Percentiles rank a stretch among this genome's conserved stretches.
Evolutionary conservation across 2,888 invertebrate species (phyloP).

Genomic region (Diaphora mendica): DNA sequence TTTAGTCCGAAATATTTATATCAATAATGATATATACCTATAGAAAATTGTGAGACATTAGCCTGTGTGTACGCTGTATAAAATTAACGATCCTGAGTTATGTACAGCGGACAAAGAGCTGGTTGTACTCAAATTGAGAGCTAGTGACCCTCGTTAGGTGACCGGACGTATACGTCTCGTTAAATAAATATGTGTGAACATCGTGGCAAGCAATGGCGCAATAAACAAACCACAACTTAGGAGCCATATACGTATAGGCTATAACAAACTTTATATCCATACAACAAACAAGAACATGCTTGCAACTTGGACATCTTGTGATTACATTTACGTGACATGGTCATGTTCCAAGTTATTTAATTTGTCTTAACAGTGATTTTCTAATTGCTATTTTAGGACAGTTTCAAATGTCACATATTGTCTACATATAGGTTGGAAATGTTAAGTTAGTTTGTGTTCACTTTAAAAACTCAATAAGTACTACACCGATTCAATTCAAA

Average conservation of each 20-base stretch:
- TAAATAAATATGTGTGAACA: slow-evolving; percentile 58
- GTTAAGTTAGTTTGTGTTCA: no score
- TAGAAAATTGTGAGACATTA: neutral
- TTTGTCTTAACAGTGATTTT: slow-evolving; percentile 7
- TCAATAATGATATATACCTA: no score
- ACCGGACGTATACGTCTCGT: slow-evolving; percentile 64
- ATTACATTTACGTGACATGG: slow-evolving; percentile 23
- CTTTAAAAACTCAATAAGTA: no score
- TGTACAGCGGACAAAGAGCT: slow-evolving; percentile 53
- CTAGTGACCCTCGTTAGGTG: slow-evolving; percentile 63
- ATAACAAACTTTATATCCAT: slow-evolving; percentile 46
- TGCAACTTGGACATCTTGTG: slow-evolving; percentile 30
- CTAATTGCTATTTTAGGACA: neutral
- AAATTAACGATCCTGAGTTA: slow-evolving; percentile 49
- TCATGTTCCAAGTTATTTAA: slow-evolving; percentile 9
- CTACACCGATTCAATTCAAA: no score
- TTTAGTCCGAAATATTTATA: no score
- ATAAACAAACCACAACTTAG: slow-evolving; percentile 43
- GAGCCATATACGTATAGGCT: slow-evolving; percentile 45
- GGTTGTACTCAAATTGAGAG: slow-evolving; percentile 60
- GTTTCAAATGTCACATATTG: neutral
- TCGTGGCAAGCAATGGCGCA: slow-evolving; percentile 53
- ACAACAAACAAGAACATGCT: slow-evolving; percentile 42
- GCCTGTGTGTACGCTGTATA: slow-evolving; percentile 13
- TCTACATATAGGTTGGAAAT: neutral